Evolutionary conservation across 2,797 vertebrate genomes (phyloP).

Genomic region (Coluber constrictor): DNA sequence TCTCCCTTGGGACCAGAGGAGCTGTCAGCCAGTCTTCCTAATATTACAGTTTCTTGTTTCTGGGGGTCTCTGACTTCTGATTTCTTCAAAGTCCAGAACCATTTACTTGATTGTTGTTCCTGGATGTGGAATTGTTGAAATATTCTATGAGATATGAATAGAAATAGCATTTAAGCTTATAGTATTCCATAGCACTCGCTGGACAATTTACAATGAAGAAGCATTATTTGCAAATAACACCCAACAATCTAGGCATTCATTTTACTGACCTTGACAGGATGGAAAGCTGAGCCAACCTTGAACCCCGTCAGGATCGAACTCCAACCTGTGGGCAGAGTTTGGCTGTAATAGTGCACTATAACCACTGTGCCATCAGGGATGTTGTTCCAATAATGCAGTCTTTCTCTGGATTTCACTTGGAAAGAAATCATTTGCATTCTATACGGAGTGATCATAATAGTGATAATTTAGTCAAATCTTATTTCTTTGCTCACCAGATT

Average conservation of each 20-base stretch:
- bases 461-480: not conserved
- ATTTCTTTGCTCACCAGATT: not conserved
- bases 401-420: not conserved
- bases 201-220: not conserved
- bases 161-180: not conserved
- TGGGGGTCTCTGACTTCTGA: not conserved
- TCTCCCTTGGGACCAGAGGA: not conserved
- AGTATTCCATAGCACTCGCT: not conserved
- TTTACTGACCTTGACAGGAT: not conserved
- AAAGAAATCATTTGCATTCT: not conserved
- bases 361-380: not conserved
- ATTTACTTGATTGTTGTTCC: not conserved
- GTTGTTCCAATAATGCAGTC: not conserved
- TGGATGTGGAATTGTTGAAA: not conserved
- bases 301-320: not conserved
- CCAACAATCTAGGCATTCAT: not conserved
- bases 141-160: not conserved
- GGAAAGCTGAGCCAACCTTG: not conserved
- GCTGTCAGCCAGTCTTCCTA: not conserved
- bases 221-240: not conserved
- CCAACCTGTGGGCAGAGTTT: not conserved
- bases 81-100: not conserved
- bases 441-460: not conserved
- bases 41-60: not conserved
- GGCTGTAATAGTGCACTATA: not conserved